Conservation (phyloP, 1,140 invertebrate genomes). For the Eulimnadia texana region DNA sequence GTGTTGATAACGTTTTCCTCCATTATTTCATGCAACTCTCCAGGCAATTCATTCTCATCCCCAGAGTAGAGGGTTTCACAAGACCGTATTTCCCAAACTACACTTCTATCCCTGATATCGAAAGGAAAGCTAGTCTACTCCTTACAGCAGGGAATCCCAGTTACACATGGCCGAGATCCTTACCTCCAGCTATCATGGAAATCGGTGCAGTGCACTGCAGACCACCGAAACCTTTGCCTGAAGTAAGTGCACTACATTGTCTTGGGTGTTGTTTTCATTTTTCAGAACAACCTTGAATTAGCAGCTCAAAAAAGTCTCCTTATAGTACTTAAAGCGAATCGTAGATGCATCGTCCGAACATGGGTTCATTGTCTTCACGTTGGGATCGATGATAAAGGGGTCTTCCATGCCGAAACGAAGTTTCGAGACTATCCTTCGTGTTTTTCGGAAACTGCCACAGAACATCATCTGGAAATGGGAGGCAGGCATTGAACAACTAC, state of each 20-base stretch:
- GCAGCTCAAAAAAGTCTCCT: not conserved
- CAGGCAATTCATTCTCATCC: not conserved
- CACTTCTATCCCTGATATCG: not conserved
- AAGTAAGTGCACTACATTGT: too few species aligned
- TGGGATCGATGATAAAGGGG: slow-evolving; percentile 41
- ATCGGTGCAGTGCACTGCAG: not conserved
- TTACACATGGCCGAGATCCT: not conserved
- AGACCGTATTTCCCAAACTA: not conserved
- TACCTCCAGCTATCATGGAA: not conserved
- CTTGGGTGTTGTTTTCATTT: too few species aligned
- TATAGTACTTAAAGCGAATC: slow-evolving; percentile 22
- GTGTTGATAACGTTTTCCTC: not conserved
- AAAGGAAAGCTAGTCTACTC: not conserved
- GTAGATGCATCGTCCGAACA: slow-evolving; percentile 23
- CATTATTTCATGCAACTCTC: too few species aligned
- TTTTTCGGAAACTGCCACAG: slow-evolving; percentile 37
- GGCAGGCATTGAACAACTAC: slow-evolving; percentile 17
- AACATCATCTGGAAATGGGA: slow-evolving; percentile 47
- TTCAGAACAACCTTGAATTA: too few species aligned
- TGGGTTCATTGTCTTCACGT: slow-evolving; percentile 41
- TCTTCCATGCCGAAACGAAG: slow-evolving; percentile 31
- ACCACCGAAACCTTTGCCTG: not conserved
- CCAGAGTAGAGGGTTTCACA: not conserved
- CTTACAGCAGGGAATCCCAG: not conserved
- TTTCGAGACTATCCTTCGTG: slow-evolving; percentile 30